phyloP scores from a whole-genome alignment of 2,113 vertebrate species.

The Tetrax tetrax region DNA sequence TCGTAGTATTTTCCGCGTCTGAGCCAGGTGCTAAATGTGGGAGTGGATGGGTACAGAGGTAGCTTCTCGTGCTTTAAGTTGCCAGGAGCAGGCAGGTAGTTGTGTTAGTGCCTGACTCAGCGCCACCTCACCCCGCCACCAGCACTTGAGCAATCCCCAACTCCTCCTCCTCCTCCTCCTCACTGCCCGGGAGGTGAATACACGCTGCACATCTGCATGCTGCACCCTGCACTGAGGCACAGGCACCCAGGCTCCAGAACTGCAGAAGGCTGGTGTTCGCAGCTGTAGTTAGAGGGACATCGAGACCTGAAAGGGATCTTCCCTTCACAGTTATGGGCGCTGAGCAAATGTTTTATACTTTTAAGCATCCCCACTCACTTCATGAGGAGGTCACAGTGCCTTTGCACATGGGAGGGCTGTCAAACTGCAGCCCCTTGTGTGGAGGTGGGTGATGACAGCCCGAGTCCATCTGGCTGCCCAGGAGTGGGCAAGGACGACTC shows the following conservation, averaged over 20 bases:
- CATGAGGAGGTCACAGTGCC: neutral
- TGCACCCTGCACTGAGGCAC: accelerated
- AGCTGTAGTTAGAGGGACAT: no score
- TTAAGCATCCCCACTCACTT: neutral
- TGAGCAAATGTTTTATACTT: neutral
- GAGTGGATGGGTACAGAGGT: neutral
- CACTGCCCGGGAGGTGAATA: neutral
- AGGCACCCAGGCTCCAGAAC: neutral
- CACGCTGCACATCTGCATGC: accelerated
- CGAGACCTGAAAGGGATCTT: neutral
- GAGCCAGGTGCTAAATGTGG: neutral
- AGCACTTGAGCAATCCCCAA: constrained; percentile 22
- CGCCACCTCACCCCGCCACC: constrained; percentile 18
- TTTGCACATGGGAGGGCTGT: neutral
- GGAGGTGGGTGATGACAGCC: neutral
- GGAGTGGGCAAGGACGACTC: neutral
- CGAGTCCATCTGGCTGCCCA: neutral
- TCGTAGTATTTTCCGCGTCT: accelerated
- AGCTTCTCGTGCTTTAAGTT: constrained; percentile 19
- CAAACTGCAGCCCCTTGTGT: neutral
- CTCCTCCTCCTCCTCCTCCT: constrained; percentile 12
- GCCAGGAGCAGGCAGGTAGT: constrained; percentile 21
- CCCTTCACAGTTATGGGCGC: neutral
- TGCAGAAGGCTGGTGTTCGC: neutral
- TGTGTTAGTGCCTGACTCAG: constrained; percentile 73